Evolutionary conservation across 1,140 invertebrate genomes (phyloP).

Genomic region (Protaetia brevitarsis): DNA sequence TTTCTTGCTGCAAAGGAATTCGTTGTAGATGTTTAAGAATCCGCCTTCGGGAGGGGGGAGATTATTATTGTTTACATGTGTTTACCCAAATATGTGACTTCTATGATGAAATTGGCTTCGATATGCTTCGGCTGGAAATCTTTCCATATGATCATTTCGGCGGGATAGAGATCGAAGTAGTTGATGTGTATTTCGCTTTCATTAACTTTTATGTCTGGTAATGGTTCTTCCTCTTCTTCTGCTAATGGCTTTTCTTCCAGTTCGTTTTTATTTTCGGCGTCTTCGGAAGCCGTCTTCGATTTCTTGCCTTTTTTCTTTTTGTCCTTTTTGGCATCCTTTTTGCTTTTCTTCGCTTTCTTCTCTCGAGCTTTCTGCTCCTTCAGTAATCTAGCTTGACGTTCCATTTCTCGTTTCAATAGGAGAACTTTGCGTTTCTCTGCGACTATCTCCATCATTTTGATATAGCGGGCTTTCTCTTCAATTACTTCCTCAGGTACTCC

Average conservation of each 20-base stretch:
- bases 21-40: neutral
- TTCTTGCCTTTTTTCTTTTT: conserved; percentile 15
- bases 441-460: conserved; percentile 33
- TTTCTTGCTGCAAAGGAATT: conserved; percentile 15
- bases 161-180: conserved; percentile 35
- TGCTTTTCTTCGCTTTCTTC: conserved; percentile 22
- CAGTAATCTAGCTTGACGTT: neutral
- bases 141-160: conserved; percentile 35
- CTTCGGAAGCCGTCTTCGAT: neutral
- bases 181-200: conserved; percentile 26
- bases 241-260: conserved; percentile 1
- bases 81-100: conserved; percentile 26
- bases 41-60: no score
- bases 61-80: conserved; percentile 5
- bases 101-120: conserved; percentile 31
- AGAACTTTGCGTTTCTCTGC: conserved; percentile 28
- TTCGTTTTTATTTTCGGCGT: neutral
- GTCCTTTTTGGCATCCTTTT: conserved; percentile 26
- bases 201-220: conserved; percentile 28
- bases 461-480: conserved; percentile 28
- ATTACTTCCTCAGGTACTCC: conserved; percentile 31
- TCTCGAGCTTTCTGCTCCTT: conserved; percentile 19
- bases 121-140: conserved; percentile 36
- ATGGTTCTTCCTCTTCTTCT: neutral
- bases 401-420: conserved; percentile 8